Evolutionary conservation across 2,888 invertebrate species (phyloP).

Genomic region (Tachystola acroxantha): DNA sequence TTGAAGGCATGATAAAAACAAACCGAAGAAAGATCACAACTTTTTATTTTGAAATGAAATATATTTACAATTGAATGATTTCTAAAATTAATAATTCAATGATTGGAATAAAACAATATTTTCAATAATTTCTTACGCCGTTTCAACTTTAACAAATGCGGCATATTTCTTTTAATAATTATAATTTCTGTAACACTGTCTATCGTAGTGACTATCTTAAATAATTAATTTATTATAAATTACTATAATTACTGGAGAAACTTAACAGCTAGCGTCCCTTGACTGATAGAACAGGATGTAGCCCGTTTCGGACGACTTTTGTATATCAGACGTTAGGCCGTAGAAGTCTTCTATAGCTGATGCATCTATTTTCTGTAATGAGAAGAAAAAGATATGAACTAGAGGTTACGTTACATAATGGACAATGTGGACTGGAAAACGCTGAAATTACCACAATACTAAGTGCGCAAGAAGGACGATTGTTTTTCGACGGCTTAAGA

Average conservation of each 20-base stretch:
- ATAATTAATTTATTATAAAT: slow-evolving; percentile 54
- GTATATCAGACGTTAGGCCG: slow-evolving; percentile 98
- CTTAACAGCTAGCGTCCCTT: slow-evolving; percentile 84
- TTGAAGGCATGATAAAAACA: too few species aligned
- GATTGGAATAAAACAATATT: slow-evolving; percentile 53
- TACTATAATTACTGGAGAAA: slow-evolving; percentile 59
- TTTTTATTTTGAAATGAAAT: slow-evolving; percentile 60
- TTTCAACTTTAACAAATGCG: slow-evolving; percentile 71
- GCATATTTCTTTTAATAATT: slow-evolving; percentile 42
- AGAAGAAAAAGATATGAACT: neutral
- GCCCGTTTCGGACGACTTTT: slow-evolving; percentile 99
- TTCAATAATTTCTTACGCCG: slow-evolving; percentile 62
- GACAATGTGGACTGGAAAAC: too few species aligned
- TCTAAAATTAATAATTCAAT: slow-evolving; percentile 41
- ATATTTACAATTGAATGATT: slow-evolving; percentile 65
- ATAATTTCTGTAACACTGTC: slow-evolving; percentile 42
- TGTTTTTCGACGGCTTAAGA: too few species aligned
- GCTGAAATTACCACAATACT: too few species aligned
- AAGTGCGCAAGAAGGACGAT: too few species aligned
- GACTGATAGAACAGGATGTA: slow-evolving; percentile 99
- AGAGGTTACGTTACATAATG: too few species aligned
- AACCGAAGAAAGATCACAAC: slow-evolving; percentile 47
- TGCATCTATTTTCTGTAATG: slow-evolving; percentile 97
- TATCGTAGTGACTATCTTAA: slow-evolving; percentile 56
- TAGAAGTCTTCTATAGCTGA: slow-evolving; percentile 99